Base-by-base conservation (phyloP, 2,888 invertebrate species). In the Embidobia sp. region DNA sequence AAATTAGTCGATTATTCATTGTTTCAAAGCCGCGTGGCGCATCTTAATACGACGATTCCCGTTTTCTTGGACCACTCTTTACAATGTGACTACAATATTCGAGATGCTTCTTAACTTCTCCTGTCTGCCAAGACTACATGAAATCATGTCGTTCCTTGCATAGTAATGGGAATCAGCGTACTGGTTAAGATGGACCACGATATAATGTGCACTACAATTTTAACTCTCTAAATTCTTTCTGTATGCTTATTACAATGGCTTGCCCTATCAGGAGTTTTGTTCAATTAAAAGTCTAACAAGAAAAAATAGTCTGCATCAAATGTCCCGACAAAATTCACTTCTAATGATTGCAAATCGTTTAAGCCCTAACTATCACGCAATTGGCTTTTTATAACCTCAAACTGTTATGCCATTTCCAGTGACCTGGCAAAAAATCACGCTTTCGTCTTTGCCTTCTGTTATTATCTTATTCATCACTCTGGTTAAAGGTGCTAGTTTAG, bases 1-100 rank as follows among this genome's bases (percentile, higher is more conserved):
- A 86, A 87, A 84, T 89, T 89, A 89, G 87, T 89, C 85, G 84
- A 88, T 80, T 67, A 78, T 78, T 84, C 83, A 83, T 85, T 84
- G 86, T 84, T 85, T 67, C 37, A 46, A 69, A 70, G 67, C 77
- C 49, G 15, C 51, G 73, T 72, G 73, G 67, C 63, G 49, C 67
- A 77, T 74, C 73, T 78, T 70, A 69, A 69, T 35, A 64, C 57
- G 49, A 61, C 59, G 61, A 67, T 73, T 67, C 72, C 61, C 59
- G 49, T 40, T 29, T 44, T 27, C n/a, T n/a, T n/a, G n/a, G n/a
- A n/a, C n/a, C n/a, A n/a, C n/a, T n/a, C n/a, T n/a, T n/a, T n/a
- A n/a, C n/a, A n/a, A n/a, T n/a, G n/a, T n/a, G n/a, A n/a, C n/a
- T n/a, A n/a, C n/a, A n/a, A n/a, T n/a, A n/a, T n/a, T n/a, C n/a